Evolutionary conservation across 2,113 vertebrate genomes (phyloP).

Genomic region (Bungarus multicinctus): DNA sequence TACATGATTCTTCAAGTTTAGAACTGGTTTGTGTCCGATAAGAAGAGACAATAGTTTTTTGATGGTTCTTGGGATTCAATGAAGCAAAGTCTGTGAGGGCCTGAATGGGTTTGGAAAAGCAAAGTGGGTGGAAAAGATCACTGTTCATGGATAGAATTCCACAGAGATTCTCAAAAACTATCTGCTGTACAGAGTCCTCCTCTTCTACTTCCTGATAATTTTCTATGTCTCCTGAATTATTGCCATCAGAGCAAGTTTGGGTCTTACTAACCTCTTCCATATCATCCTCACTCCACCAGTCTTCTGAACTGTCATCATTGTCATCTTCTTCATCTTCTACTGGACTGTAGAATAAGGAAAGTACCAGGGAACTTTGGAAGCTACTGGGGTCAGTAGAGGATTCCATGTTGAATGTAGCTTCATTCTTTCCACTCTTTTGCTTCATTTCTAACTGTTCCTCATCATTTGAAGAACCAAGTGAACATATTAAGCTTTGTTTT

Average conservation of each 20-base stretch:
- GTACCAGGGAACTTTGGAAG: slow-evolving; percentile 6
- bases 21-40: neutral
- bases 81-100: neutral
- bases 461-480: neutral
- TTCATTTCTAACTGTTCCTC: neutral
- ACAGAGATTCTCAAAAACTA: neutral
- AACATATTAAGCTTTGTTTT: neutral
- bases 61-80: neutral
- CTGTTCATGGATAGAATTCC: neutral
- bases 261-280: neutral
- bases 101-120: slow-evolving; percentile 2
- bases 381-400: neutral
- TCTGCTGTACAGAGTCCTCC: no score
- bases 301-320: neutral
- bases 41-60: neutral
- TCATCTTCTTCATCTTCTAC: slow-evolving; percentile 32
- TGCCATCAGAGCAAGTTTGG: neutral
- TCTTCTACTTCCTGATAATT: neutral
- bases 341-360: slow-evolving; percentile 45
- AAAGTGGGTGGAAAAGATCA: slow-evolving; percentile 31
- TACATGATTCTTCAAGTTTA: neutral
- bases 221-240: neutral
- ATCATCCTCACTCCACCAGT: slow-evolving; percentile 16
- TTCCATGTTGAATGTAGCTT: neutral
- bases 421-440: neutral